Evolutionary conservation across 2,888 invertebrate species (phyloP).

Genomic region (Auanema freiburgensis): DNA sequence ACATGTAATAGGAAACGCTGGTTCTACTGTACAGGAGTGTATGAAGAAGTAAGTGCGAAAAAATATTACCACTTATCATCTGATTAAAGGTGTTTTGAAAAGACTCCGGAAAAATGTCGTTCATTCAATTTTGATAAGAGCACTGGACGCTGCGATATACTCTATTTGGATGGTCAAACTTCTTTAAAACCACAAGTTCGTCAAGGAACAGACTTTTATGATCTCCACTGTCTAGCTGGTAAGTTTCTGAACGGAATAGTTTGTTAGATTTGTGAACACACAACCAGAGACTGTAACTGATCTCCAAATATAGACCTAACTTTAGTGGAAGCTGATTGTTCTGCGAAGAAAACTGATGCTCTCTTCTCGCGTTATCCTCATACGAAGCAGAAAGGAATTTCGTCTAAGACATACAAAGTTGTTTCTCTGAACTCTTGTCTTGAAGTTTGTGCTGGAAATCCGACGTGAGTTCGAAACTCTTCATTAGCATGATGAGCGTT

Average conservation of each 20-base stretch:
- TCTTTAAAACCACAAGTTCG: conserved; percentile 58
- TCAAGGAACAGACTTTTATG: conserved; percentile 58
- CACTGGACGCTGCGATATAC: conserved; percentile 52
- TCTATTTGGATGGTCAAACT: conserved; percentile 60
- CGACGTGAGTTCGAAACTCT: conserved; percentile 36
- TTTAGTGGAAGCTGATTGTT: conserved; percentile 48
- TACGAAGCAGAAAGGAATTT: conserved; percentile 54
- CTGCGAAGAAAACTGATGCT: conserved; percentile 47
- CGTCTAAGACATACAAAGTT: conserved; percentile 47
- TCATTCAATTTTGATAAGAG: conserved; percentile 64
- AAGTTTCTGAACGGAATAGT: conserved; percentile 18
- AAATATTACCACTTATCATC: no score
- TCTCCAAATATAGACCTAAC: conserved; percentile 27
- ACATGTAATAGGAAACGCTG: conserved; percentile 53
- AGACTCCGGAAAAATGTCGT: conserved; percentile 60
- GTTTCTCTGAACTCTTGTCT: conserved; percentile 58
- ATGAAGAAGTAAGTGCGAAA: conserved; percentile 25
- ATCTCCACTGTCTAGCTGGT: conserved; percentile 61
- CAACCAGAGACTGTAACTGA: no score
- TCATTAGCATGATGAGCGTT: background rate
- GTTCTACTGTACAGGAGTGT: conserved; percentile 47
- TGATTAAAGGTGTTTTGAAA: conserved; percentile 34
- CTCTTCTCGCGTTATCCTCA: conserved; percentile 58
- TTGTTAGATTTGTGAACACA: background rate
- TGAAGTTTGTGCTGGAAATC: conserved; percentile 51